Conservation (phyloP, 1,140 invertebrate species). For the Drosophila burlai region DNA sequence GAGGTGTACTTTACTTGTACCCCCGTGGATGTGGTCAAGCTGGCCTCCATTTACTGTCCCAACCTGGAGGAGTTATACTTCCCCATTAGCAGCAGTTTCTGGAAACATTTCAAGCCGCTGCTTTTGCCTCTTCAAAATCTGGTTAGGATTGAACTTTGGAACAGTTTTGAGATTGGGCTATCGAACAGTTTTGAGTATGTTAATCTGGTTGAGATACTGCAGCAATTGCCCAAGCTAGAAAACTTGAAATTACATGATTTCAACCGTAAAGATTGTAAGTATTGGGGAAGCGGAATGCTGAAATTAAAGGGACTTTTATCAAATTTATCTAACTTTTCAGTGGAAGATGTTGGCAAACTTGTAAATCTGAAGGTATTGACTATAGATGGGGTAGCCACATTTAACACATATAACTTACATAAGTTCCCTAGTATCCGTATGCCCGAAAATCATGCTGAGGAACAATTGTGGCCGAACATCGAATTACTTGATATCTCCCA, state of each 20-base stretch:
- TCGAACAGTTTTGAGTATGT: neutral
- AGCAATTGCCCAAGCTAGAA: neutral
- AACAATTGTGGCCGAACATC: constrained; percentile 9
- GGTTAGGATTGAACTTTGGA: neutral
- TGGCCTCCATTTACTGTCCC: too few species aligned
- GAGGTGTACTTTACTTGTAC: too few species aligned
- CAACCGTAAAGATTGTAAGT: constrained; percentile 1
- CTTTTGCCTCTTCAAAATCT: neutral
- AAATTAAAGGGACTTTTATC: too few species aligned
- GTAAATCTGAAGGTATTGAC: neutral
- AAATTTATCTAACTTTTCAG: neutral
- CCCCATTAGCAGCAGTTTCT: neutral
- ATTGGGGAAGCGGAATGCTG: neutral
- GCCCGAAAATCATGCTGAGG: neutral
- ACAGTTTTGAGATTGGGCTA: neutral
- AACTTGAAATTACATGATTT: neutral
- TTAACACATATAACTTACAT: too few species aligned
- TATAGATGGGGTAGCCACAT: neutral
- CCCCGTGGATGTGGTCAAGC: too few species aligned
- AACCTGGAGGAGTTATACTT: neutral
- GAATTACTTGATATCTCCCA: neutral
- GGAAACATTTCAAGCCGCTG: constrained; percentile 1
- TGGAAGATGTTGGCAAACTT: neutral
- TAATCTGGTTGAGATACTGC: neutral
- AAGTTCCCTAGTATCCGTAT: too few species aligned